Percentiles rank a stretch among this genome's conserved stretches.
Conservation (phyloP, 2,888 invertebrate genomes). For the Ophion obscuratus region DNA sequence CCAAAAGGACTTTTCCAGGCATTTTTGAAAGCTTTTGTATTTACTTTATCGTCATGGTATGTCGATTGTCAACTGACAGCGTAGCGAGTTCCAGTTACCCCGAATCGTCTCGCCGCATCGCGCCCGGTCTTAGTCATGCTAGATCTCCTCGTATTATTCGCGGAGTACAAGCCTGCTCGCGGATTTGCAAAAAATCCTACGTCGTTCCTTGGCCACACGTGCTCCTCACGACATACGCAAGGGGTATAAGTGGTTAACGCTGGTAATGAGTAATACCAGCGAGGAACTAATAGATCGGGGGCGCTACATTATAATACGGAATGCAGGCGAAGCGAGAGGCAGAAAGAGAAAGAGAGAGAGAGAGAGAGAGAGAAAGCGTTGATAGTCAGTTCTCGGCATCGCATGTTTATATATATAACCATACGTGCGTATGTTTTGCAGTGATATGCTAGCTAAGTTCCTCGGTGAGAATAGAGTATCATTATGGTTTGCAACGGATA, state of each 20-base stretch:
- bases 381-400: slow-evolving; percentile 16
- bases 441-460: slow-evolving; percentile 47
- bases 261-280: slow-evolving; percentile 1
- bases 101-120: too few relatives aligned
- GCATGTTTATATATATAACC: too few relatives aligned
- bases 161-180: too few relatives aligned
- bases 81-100: too few relatives aligned
- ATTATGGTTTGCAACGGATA: slow-evolving; percentile 72
- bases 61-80: too few relatives aligned
- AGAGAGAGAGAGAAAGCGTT: neutral
- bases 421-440: slow-evolving; percentile 24
- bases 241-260: neutral
- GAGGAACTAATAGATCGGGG: slow-evolving; percentile 36
- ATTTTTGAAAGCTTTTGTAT: slow-evolving; percentile 8
- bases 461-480: slow-evolving; percentile 63
- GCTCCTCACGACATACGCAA: neutral
- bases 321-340: neutral
- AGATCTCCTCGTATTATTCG: too few relatives aligned
- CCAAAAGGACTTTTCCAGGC: slow-evolving; percentile 6
- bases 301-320: neutral
- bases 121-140: too few relatives aligned
- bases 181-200: too few relatives aligned
- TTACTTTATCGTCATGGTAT: neutral
- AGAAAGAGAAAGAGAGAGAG: neutral
- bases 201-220: neutral